These are phyloP conservation scores for Syritta pipiens DNA, from an alignment of 2,888 invertebrate genomes.

Conservation along the genomic window DNA sequence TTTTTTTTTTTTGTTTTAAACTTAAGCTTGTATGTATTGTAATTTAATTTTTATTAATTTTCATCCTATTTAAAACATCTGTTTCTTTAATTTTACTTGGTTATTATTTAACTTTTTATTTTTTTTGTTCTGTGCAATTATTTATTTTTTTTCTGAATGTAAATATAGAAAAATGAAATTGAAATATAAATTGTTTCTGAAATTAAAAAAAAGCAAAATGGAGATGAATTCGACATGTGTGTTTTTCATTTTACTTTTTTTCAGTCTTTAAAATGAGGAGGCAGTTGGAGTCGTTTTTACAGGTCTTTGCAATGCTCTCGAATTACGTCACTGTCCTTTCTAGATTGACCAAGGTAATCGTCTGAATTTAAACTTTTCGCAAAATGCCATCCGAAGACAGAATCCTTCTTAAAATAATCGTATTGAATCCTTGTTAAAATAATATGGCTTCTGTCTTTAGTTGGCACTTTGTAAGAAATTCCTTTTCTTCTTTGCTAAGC, in stretches of 20 bases:
- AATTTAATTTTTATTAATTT: conserved; percentile 63
- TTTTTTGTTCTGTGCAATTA: conserved; percentile 76
- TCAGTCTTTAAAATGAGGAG: background rate
- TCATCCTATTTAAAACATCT: conserved; percentile 72
- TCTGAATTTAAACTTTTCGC: too few relatives aligned
- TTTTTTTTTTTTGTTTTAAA: conserved; percentile 65
- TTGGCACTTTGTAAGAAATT: too few relatives aligned
- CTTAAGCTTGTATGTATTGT: conserved; percentile 71
- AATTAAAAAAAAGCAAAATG: conserved; percentile 32
- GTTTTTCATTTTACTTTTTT: background rate
- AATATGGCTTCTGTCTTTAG: too few relatives aligned
- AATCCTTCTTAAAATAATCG: too few relatives aligned
- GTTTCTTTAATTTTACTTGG: conserved; percentile 35
- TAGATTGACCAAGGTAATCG: too few relatives aligned
- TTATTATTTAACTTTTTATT: conserved; percentile 70
- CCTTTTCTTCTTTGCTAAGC: too few relatives aligned
- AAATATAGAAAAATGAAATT: conserved; percentile 57
- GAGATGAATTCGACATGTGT: background rate
- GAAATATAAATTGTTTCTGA: conserved; percentile 65
- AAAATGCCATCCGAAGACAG: too few relatives aligned
- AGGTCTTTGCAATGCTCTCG: too few relatives aligned
- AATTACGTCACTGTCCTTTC: too few relatives aligned
- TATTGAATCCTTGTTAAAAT: too few relatives aligned
- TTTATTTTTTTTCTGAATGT: conserved; percentile 74
- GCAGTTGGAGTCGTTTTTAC: too few relatives aligned